phyloP scores from a whole-genome alignment of 2,888 invertebrate species.

The Heteromurus nitidus region DNA sequence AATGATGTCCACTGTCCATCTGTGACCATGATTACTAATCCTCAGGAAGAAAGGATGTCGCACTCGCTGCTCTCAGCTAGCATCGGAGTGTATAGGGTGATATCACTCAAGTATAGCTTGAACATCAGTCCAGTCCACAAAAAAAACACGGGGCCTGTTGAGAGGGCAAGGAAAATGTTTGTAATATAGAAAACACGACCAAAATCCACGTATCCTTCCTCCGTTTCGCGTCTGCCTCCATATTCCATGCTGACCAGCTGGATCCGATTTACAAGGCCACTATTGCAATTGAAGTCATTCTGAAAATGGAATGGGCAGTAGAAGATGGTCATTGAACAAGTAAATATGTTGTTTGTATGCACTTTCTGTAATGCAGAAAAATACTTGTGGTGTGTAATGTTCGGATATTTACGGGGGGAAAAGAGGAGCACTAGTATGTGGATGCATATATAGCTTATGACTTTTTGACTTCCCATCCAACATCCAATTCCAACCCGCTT shows the following conservation, averaged over 20 bases:
- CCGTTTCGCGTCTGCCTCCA: conserved; percentile 22
- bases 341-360: conserved; percentile 51
- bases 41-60: conserved; percentile 17
- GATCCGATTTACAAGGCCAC: background rate
- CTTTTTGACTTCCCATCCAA: conserved; percentile 8
- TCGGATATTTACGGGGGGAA: no score
- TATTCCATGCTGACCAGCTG: conserved; percentile 32
- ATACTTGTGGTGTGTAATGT: background rate
- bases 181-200: conserved; percentile 45
- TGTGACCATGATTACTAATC: conserved; percentile 64
- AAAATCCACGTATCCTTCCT: no score
- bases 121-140: background rate
- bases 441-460: conserved; percentile 10
- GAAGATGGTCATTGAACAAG: no score
- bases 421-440: no score
- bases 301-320: conserved; percentile 42
- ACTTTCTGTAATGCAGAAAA: background rate
- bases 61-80: no score
- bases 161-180: conserved; percentile 36
- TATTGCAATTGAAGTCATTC: conserved; percentile 28
- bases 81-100: no score
- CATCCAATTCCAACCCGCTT: background rate
- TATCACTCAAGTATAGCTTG: conserved; percentile 13
- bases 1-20: conserved; percentile 58
- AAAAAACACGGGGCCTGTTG: conserved; percentile 15